Conservation (phyloP, 2,888 invertebrate species). For the Agrochola macilenta region DNA sequence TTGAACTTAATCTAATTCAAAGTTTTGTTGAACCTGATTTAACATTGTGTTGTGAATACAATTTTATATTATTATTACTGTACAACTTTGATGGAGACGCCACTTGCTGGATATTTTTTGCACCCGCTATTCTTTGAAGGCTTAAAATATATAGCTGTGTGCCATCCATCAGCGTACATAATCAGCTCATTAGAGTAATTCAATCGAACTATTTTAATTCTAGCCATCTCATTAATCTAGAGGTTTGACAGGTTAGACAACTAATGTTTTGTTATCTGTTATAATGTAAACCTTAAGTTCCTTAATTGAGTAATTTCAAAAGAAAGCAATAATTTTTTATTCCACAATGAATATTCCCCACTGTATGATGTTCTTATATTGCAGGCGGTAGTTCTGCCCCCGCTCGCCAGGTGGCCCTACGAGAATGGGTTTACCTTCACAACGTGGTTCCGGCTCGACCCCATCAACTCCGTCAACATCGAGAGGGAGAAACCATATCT, state of each 20-base stretch:
- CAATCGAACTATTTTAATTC: neutral
- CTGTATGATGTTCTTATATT: constrained; percentile 72
- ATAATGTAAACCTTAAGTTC: too few relatives aligned
- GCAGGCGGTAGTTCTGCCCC: constrained; percentile 99
- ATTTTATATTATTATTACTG: too few relatives aligned
- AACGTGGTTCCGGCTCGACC: constrained; percentile 99
- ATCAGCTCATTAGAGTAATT: neutral
- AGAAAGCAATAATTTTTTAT: neutral
- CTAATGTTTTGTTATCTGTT: neutral
- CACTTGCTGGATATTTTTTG: neutral
- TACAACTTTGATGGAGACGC: constrained; percentile 1
- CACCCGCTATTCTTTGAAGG: neutral
- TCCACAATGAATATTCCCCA: neutral
- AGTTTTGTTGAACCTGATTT: neutral
- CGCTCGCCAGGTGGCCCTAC: constrained; percentile 99
- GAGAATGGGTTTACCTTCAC: constrained; percentile 99
- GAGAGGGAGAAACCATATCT: constrained; percentile 99
- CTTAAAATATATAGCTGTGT: neutral
- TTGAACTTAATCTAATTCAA: constrained; percentile 8
- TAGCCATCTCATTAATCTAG: neutral
- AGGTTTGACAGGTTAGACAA: too few relatives aligned
- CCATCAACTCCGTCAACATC: constrained; percentile 99
- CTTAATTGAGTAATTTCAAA: neutral
- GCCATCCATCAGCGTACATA: too few relatives aligned
- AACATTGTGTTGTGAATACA: neutral